Evolutionary conservation across 2,888 invertebrate genomes (phyloP), one percentile per base, ranked within the genome.

Genomic region (Listrodromus nycthemerus): DNA sequence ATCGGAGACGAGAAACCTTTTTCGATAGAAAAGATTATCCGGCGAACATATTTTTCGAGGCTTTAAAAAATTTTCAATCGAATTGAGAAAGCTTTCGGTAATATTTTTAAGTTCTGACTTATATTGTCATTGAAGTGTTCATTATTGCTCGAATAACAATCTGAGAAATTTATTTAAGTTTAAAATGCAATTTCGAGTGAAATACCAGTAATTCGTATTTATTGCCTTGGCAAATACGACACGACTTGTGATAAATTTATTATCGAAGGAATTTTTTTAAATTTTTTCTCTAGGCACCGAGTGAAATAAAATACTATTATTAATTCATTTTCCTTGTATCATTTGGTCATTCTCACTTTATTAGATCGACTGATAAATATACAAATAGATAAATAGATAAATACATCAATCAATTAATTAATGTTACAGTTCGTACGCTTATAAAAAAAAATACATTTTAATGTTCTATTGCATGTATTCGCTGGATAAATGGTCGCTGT

Each of bases 1-100:
- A 79, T 75, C 71, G 55, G 24, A 50, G 37, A 50, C n/a, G n/a
- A n/a, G n/a, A n/a, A n/a, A n/a, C 19, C 33, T 4, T 21, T 65
- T 2, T 33, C 48, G 48, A 74, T 74, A 19, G 45, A 63, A 21
- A 10, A 48, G 45, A 74, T 74, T 63, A 63, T 74, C 74, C 48
- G 16, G 2, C 8, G 27, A 30, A 73, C 30, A 73, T 45, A n/a
- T 4, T n/a, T 21, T 27, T 27, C 37, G 58, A 24, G 52, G 45
- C 16, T 37, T 37, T 37, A 1, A 16, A 45, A 3, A 45, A 45
- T 45, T 16, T 16, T 16, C 41, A 45, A 3, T 45, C 41, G 41
- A 45, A 16, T 16, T 2, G 1, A 4, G 0, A 13, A 45, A n/a
- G n/a, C 41, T 16, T 45, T 16, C 3, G 4, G 41, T 16, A 0